Base-by-base conservation (phyloP, 2,888 invertebrate genomes). In the Psococerastis gibbosa region DNA sequence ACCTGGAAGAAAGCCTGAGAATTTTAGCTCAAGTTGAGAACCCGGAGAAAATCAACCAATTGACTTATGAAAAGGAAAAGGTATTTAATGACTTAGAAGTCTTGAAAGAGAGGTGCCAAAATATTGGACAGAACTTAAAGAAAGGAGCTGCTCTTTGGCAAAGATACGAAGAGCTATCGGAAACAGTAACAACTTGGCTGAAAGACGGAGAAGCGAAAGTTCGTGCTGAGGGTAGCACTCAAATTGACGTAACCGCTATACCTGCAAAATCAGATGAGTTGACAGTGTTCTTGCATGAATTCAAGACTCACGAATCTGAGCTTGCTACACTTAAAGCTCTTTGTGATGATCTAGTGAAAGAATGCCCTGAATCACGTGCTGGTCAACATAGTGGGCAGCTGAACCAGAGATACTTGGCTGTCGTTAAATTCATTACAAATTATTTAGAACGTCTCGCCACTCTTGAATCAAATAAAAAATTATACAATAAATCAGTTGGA, bases 351-450 rank as follows among this genome's bases (percentile, higher is more conserved):
- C 73, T 92, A 33, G 66, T 77, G 22, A 70, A 75, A 46, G 73
- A 78, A 54, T 79, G 80, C 57, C 83, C 87, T 0, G 89, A 91
- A 56, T 81, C 83, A 0, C 70, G 88, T 34, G 78, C 84, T 11
- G 70, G 74, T 2, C 85, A 88, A 56, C 79, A 81, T 56, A 78
- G 83, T 1, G 74, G 73, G 43, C 85, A 88, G 56, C 65, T 91
- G 45, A 70, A 72, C 3, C 72, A 74, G 9, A 70, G 89, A 50
- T 83, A 83, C 57, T 76, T 81, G 57, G 71, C 77, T 1, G 69
- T 84, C 1, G 63, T 66, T 1, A 85, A 83, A 56, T 79, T 78
- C 53, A 64, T 82, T 44, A 65, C 69, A 1, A 71, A 69, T 44
- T 76, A 82, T 56, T 63, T 81, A 6, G 77, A 77, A 23, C 78